These are phyloP conservation scores for Sebastes variabilis DNA, from an alignment of 2,797 vertebrate genomes.

Conservation along the genomic window DNA sequence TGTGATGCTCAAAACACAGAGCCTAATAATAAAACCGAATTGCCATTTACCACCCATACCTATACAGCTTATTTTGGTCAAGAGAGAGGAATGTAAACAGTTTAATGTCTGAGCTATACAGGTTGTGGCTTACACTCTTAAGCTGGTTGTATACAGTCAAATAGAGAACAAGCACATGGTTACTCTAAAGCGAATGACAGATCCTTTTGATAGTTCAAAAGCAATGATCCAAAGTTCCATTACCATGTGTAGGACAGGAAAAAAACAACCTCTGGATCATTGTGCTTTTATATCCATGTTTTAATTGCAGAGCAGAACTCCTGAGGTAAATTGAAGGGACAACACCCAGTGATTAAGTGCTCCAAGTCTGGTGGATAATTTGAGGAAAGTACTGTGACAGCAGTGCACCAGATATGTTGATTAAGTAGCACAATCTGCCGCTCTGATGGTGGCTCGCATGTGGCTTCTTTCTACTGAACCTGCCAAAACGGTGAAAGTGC, in stretches of 20 bases:
- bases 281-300: constrained; percentile 28
- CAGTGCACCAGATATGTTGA: constrained; percentile 26
- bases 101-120: neutral
- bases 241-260: neutral
- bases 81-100: neutral
- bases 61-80: neutral
- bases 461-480: neutral
- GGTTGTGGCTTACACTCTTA: neutral
- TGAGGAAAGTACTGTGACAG: constrained; percentile 14
- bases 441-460: neutral
- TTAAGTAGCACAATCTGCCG: constrained; percentile 6
- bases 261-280: constrained; percentile 18
- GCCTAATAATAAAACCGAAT: neutral
- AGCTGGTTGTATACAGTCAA: neutral
- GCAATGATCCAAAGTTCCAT: neutral
- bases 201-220: neutral
- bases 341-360: constrained; percentile 23
- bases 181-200: neutral
- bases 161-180: neutral
- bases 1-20: neutral
- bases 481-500: neutral
- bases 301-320: constrained; percentile 26
- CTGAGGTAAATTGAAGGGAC: constrained; percentile 22
- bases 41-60: neutral
- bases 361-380: constrained; percentile 26